Conservation (phyloP, 2,113 vertebrate genomes). For the Mirza zaza region DNA sequence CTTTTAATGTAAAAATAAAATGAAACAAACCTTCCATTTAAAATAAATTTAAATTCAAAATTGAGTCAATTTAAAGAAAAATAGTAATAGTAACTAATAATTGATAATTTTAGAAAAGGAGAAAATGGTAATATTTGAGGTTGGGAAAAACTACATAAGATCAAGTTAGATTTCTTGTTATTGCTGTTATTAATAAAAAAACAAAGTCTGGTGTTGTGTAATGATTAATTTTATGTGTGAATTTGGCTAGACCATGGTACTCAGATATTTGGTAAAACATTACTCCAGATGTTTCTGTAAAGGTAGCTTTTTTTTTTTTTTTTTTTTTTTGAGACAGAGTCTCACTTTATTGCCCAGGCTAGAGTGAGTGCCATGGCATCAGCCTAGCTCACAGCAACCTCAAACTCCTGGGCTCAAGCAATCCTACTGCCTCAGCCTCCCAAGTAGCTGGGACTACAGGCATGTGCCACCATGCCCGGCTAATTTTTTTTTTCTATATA, state of each 20-base stretch:
- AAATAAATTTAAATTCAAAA: background rate
- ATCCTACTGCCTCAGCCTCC: no score
- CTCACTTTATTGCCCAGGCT: no score
- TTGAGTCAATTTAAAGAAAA: background rate
- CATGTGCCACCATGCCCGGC: no score
- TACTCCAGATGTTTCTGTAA: background rate
- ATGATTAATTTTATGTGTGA: background rate
- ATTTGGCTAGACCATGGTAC: background rate
- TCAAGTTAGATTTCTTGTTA: background rate
- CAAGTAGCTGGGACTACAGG: no score
- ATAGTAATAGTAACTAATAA: background rate
- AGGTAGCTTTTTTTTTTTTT: background rate
- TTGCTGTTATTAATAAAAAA: background rate
- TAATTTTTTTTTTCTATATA: no score
- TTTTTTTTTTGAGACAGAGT: no score
- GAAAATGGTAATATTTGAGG: background rate
- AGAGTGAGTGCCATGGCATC: no score
- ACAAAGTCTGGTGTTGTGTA: background rate
- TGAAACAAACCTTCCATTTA: background rate
- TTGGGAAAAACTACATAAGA: background rate
- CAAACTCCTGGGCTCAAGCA: no score
- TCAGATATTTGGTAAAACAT: background rate
- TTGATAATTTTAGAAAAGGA: background rate
- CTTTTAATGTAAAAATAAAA: background rate
- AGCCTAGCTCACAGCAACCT: no score